Conservation (phyloP, 2,797 vertebrate species). For the Sebastolobus alascanus region DNA sequence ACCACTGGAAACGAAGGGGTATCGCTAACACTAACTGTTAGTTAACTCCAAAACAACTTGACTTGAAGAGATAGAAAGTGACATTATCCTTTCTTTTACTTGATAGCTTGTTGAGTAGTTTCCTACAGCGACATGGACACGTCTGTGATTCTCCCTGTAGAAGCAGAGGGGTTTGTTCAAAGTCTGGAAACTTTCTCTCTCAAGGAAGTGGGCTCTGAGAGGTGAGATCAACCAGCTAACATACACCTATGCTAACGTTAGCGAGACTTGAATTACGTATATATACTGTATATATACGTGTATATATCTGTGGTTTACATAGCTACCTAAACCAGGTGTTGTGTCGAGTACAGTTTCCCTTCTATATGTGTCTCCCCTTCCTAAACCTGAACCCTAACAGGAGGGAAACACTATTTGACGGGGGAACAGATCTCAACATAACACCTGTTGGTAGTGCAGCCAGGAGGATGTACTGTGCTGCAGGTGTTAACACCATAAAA, state of each 20-base stretch:
- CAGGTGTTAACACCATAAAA: neutral
- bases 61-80: neutral
- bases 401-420: no score
- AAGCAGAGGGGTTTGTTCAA: conserved; percentile 87
- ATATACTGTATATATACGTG: no score
- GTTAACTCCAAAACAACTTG: neutral
- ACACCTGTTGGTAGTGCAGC: no score
- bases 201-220: conserved; percentile 84
- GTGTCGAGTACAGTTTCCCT: no score
- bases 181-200: conserved; percentile 84
- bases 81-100: neutral
- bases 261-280: neutral
- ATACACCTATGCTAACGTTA: neutral
- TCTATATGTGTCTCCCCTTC: no score
- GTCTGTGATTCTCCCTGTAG: conserved; percentile 79
- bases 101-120: neutral
- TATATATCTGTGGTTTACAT: no score
- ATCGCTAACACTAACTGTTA: neutral
- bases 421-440: no score
- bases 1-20: neutral
- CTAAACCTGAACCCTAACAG: no score
- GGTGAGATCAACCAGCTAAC: conserved; percentile 64
- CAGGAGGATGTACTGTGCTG: neutral
- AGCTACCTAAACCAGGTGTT: neutral
- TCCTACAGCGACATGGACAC: conserved; percentile 62